These are phyloP conservation scores for Notechis scutatus DNA, from an alignment of 2,113 vertebrate species.

Conservation along the genomic window DNA sequence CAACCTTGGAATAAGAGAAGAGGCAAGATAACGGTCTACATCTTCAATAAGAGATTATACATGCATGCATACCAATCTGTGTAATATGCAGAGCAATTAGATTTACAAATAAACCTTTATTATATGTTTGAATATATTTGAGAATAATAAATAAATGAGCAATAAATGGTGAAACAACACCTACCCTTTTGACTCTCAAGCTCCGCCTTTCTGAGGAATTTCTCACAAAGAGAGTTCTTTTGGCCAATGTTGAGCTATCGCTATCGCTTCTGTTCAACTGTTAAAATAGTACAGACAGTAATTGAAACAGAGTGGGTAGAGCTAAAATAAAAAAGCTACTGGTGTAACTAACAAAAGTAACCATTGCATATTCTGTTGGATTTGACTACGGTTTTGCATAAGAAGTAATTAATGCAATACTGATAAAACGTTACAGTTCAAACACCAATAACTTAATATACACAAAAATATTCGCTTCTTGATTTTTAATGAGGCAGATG, in stretches of 20 bases:
- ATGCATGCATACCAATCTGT: background rate
- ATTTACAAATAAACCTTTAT: background rate
- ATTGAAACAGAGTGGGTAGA: constrained; percentile 1
- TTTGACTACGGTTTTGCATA: background rate
- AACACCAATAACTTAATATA: background rate
- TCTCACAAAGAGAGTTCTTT: constrained; percentile 79
- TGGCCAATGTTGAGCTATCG: constrained; percentile 82
- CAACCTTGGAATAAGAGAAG: background rate
- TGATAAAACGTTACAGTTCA: background rate
- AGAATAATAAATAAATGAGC: background rate
- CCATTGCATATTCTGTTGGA: background rate
- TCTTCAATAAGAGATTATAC: background rate
- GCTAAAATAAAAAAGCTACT: background rate
- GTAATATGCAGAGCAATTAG: background rate
- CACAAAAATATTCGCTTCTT: background rate
- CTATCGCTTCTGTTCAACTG: constrained; percentile 85
- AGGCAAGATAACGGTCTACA: background rate
- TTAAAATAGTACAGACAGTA: constrained; percentile 5
- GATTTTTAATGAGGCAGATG: background rate
- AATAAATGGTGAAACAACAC: constrained; percentile 22
- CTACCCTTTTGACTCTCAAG: constrained; percentile 78
- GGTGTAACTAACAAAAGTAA: background rate
- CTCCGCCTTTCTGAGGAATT: constrained; percentile 78
- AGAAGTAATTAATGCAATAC: background rate
- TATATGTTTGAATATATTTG: background rate